Evolutionary conservation across 2,113 vertebrate genomes (phyloP), one percentile per base, ranked within the genome.

Genomic region (Ariopsis seemanni): DNA sequence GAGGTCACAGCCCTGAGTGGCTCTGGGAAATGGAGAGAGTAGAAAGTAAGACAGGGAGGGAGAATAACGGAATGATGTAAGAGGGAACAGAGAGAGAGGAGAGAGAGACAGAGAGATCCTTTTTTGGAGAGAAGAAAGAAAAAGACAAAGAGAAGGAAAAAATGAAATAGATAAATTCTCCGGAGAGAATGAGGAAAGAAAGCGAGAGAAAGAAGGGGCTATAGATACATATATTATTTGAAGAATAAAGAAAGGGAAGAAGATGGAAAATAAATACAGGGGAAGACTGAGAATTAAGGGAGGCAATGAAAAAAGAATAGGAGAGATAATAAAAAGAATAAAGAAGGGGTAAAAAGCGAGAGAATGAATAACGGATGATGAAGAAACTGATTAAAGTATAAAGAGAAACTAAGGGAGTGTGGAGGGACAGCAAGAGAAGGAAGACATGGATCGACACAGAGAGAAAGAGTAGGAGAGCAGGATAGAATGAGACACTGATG

Each of bases 241-340:
- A n/a, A 27, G 25, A 84, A 88, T 62, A 90, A n/a, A 88, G 79
- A 82, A 15, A 67, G 79, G 60, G 0, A 34, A 89, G 2, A 58
- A 57, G 48, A 85, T 8, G 88, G 1, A 84, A 57, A 85, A 85
- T 77, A 17, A 48, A 85, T 17, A 67, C 9, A 53, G 58, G 6
- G 15, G 18, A 25, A 53, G 42, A 14, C 14, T 48, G 82, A 71
- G 65, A 71, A 71, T 55, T 71, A 53, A 34, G n/a, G 12, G 63
- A 72, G 52, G 52, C 22, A 42, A 81, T 81, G n/a, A 60, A 60
- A 80, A 58, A 78, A 78, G 75, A 27, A 78, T 78, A 15, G 55
- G 75, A 52, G 22, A 11, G 79, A 81, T 58, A 60, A 81, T 81
- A 80, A 80, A 80, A 80, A 80, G 53, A 80, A 18, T 57, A 80